Percentiles rank a stretch among this genome's conserved stretches.
These are phyloP conservation scores for Coracias cyanogaster DNA, from an alignment of 2,797 vertebrate species.

Conservation along the genomic window DNA sequence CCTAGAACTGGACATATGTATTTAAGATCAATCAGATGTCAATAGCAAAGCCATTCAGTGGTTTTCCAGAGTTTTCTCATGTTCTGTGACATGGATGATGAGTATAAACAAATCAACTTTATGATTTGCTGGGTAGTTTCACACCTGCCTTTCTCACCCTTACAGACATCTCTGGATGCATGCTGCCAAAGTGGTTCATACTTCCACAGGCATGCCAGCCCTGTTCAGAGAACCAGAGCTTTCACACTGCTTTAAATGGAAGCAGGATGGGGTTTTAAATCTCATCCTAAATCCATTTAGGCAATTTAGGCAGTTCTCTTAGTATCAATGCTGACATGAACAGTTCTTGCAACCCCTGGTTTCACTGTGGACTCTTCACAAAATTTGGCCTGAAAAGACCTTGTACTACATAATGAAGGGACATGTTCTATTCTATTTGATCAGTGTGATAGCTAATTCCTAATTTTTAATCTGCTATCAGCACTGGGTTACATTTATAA, in stretches of 20 bases:
- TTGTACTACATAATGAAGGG: neutral
- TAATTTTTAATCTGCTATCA: neutral
- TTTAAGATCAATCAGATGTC: neutral
- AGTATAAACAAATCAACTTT: neutral
- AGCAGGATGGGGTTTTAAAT: neutral
- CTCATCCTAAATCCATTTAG: neutral
- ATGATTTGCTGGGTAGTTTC: constrained; percentile 1
- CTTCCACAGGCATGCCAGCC: neutral
- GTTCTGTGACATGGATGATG: neutral
- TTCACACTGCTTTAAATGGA: neutral
- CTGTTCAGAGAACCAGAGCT: neutral
- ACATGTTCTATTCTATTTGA: neutral
- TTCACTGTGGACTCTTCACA: neutral
- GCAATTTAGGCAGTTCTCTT: neutral
- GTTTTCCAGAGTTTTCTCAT: neutral
- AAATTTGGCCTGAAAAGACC: neutral
- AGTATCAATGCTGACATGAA: neutral
- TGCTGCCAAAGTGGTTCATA: neutral
- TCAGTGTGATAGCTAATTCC: neutral
- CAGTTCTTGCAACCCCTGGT: neutral
- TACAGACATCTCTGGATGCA: neutral
- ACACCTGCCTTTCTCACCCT: neutral
- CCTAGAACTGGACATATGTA: neutral
- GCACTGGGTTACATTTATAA: neutral
- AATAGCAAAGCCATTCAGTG: neutral